Conservation (phyloP, 2,888 invertebrate genomes). For the Zele albiditarsus region DNA sequence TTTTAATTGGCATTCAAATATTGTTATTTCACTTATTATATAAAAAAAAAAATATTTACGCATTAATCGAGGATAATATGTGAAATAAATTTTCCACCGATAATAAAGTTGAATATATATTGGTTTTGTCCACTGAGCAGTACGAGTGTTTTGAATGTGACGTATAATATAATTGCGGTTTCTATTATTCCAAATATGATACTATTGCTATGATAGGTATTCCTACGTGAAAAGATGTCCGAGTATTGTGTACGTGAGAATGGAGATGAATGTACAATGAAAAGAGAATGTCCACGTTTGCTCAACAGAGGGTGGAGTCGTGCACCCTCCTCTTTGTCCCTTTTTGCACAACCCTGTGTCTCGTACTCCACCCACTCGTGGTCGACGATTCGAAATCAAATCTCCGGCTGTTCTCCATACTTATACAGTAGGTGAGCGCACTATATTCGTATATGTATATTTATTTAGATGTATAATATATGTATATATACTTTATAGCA, state of each 20-base stretch:
- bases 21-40: too few relatives aligned
- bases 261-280: constrained; percentile 29
- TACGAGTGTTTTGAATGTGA: too few relatives aligned
- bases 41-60: too few relatives aligned
- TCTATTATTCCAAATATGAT: too few relatives aligned
- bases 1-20: too few relatives aligned
- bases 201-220: too few relatives aligned
- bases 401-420: constrained; percentile 31
- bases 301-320: constrained; percentile 20
- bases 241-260: constrained; percentile 9
- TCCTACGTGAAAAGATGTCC: too few relatives aligned
- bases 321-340: constrained; percentile 11
- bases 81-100: too few relatives aligned
- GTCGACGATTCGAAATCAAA: constrained; percentile 39
- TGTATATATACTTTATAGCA: constrained; percentile 18
- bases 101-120: too few relatives aligned
- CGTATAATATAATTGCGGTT: too few relatives aligned
- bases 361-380: constrained; percentile 43
- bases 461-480: neutral
- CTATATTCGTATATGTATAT: neutral
- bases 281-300: constrained; percentile 50
- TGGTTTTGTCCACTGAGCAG: too few relatives aligned
- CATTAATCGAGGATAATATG: too few relatives aligned
- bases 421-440: neutral
- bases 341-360: constrained; percentile 39